Conservation (phyloP, 2,113 vertebrate genomes). For the Xiphophorus maculatus region DNA sequence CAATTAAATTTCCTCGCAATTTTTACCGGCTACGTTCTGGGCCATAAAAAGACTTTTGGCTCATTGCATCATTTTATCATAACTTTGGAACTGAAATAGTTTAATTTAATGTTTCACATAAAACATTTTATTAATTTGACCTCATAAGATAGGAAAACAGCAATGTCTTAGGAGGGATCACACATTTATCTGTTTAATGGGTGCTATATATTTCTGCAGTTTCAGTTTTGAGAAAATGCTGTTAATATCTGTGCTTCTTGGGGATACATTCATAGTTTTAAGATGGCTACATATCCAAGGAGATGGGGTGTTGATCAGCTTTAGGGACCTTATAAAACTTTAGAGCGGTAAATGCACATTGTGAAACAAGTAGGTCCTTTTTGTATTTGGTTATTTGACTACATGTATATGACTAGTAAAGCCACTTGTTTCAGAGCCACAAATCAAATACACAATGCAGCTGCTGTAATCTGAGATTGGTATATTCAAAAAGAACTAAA, state of each 20-base stretch:
- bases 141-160: slow-evolving; percentile 45
- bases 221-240: slow-evolving; percentile 58
- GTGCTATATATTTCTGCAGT: slow-evolving; percentile 49
- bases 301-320: slow-evolving; percentile 63
- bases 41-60: slow-evolving; percentile 39
- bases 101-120: slow-evolving; percentile 53
- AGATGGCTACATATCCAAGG: slow-evolving; percentile 36
- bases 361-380: not conserved
- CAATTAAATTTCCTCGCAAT: slow-evolving; percentile 41
- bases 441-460: not conserved
- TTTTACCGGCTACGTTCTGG: slow-evolving; percentile 30
- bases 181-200: slow-evolving; percentile 55
- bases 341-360: slow-evolving; percentile 16
- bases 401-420: not conserved
- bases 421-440: not conserved
- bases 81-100: slow-evolving; percentile 51
- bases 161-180: slow-evolving; percentile 38
- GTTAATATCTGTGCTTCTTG: slow-evolving; percentile 55
- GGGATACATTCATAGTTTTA: slow-evolving; percentile 50
- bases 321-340: slow-evolving; percentile 43
- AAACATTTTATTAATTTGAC: slow-evolving; percentile 57
- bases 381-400: not conserved
- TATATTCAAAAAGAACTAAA: not conserved
- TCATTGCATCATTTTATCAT: slow-evolving; percentile 47
- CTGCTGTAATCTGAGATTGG: not conserved